phyloP scores from a whole-genome alignment of 2,113 vertebrate species.

The Rhabdornis inornatus region DNA sequence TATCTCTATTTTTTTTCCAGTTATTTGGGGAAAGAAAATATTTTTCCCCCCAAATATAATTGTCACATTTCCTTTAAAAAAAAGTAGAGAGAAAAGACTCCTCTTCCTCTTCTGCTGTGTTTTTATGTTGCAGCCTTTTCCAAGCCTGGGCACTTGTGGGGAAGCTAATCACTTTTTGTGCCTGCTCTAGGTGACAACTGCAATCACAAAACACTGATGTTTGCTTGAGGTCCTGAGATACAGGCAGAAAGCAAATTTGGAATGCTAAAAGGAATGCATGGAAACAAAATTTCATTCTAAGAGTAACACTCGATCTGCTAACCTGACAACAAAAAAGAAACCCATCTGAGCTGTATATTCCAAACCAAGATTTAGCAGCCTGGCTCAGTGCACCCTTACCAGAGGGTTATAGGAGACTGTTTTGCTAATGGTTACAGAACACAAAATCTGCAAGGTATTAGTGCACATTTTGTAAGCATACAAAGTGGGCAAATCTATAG shows the following conservation, averaged over 20 bases:
- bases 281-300: background rate
- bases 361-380: background rate
- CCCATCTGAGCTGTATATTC: background rate
- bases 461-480: background rate
- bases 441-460: background rate
- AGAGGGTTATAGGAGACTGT: background rate
- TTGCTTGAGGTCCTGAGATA: background rate
- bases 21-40: background rate
- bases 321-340: background rate
- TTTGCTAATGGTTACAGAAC: background rate
- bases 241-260: background rate
- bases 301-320: background rate
- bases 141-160: background rate
- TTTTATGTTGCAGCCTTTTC: background rate
- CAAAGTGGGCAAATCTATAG: background rate
- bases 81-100: background rate
- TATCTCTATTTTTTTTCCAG: background rate
- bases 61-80: background rate
- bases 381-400: background rate
- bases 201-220: background rate
- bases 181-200: background rate
- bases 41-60: rapidly evolving
- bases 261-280: background rate
- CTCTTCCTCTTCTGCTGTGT: background rate
- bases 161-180: background rate